A percentile compares a stretch with the other conserved stretches of the same genome.
These are phyloP conservation scores for Blastobasis adustella DNA, from an alignment of 2,888 invertebrate species.

Conservation along the genomic window DNA sequence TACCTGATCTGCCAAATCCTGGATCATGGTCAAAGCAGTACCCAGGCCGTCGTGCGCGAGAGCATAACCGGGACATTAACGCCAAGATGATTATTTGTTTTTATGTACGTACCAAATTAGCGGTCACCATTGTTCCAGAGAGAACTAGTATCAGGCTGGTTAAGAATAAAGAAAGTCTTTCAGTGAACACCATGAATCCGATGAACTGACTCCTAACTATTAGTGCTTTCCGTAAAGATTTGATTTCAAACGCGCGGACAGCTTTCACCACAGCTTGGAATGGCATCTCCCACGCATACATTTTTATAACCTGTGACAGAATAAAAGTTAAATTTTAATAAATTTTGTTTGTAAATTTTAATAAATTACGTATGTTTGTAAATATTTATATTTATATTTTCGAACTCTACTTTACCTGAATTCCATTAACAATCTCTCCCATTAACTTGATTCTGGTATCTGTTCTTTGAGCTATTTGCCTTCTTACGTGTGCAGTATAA, in stretches of 20 bases:
- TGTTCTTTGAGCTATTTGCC: constrained; percentile 82
- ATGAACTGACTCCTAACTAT: constrained; percentile 79
- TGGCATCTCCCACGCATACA: constrained; percentile 95
- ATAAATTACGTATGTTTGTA: not conserved
- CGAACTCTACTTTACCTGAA: constrained; percentile 73
- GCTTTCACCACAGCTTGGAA: constrained; percentile 81
- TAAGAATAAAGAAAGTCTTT: constrained; percentile 81
- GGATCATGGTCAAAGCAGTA: no score
- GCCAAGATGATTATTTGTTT: no score
- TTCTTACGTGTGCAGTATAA: constrained; percentile 43
- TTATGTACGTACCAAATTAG: constrained; percentile 39
- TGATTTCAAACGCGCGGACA: constrained; percentile 73
- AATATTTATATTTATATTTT: not conserved
- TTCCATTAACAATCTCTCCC: constrained; percentile 91
- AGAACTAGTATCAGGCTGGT: constrained; percentile 63
- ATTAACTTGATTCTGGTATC: constrained; percentile 90
- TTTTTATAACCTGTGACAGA: constrained; percentile 84
- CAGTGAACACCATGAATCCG: constrained; percentile 83
- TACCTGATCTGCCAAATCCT: no score
- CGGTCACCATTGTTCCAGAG: constrained; percentile 46
- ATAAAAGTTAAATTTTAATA: not conserved
- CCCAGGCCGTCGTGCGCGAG: no score
- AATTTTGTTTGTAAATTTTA: not conserved
- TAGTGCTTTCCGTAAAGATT: constrained; percentile 71
- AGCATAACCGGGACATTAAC: no score